These are phyloP conservation scores for Chionoecetes opilio DNA, from an alignment of 1,140 invertebrate genomes.

Conservation along the genomic window DNA sequence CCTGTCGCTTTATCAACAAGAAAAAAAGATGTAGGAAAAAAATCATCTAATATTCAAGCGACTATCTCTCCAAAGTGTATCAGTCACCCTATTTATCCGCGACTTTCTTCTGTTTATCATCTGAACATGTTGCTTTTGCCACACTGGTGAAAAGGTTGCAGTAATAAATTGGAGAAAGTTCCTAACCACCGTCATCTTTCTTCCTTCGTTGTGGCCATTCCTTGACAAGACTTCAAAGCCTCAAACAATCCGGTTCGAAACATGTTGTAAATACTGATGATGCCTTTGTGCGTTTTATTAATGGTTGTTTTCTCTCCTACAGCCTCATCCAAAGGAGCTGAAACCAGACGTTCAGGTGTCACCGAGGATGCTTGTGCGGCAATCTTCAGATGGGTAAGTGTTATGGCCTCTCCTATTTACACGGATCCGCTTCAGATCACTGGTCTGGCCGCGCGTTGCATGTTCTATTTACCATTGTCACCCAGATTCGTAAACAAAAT, in stretches of 20 bases:
- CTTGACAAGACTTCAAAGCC: not conserved
- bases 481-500: no score
- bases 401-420: no score
- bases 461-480: no score
- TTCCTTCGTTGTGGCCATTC: not conserved
- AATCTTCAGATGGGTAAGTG: conserved; percentile 39
- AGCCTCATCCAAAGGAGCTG: not conserved
- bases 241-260: not conserved
- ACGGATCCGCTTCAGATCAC: no score
- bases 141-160: not conserved
- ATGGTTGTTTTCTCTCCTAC: not conserved
- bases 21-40: conserved; percentile 8
- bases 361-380: not conserved
- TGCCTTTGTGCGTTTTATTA: not conserved
- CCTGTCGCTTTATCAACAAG: not conserved
- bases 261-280: not conserved
- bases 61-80: not conserved
- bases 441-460: no score
- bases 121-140: not conserved
- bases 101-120: not conserved
- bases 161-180: conserved; percentile 30
- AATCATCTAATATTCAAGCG: not conserved
- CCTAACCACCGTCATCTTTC: not conserved
- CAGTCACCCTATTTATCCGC: not conserved
- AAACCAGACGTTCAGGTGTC: not conserved